Evolutionary conservation across 1,140 invertebrate species (phyloP).

Genomic region (Lepidurus couesii): DNA sequence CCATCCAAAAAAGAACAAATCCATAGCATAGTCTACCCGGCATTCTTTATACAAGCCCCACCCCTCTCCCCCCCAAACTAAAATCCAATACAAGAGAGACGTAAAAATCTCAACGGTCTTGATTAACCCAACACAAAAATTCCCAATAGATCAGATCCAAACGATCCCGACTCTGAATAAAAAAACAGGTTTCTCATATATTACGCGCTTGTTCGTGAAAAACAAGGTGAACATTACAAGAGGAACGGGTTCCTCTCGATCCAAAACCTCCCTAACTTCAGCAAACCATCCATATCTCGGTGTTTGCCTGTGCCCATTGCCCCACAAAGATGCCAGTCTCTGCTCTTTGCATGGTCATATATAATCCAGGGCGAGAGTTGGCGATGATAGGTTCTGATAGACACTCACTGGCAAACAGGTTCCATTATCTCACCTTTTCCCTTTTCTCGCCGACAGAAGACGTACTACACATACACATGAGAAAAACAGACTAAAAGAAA

Average conservation of each 20-base stretch:
- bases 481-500: too few species aligned
- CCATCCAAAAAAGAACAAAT: conserved; percentile 16
- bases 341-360: not conserved
- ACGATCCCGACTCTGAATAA: not conserved
- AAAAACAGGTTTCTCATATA: not conserved
- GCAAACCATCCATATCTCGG: not conserved
- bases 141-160: not conserved
- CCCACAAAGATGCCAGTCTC: not conserved
- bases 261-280: not conserved
- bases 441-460: not conserved
- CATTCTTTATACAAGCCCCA: not conserved
- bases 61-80: not conserved
- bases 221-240: not conserved
- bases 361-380: not conserved
- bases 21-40: conserved; percentile 17
- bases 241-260: not conserved
- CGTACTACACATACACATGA: too few species aligned
- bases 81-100: not conserved
- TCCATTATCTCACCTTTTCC: not conserved
- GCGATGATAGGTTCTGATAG: conserved; percentile 2
- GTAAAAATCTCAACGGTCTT: not conserved
- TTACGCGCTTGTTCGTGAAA: not conserved
- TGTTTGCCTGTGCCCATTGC: not conserved
- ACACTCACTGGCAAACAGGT: not conserved
- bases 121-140: not conserved